A percentile compares a stretch with the other conserved stretches of the same genome.
Conservation (phyloP, 2,797 vertebrate genomes). For the Leptatherina wallacei region DNA sequence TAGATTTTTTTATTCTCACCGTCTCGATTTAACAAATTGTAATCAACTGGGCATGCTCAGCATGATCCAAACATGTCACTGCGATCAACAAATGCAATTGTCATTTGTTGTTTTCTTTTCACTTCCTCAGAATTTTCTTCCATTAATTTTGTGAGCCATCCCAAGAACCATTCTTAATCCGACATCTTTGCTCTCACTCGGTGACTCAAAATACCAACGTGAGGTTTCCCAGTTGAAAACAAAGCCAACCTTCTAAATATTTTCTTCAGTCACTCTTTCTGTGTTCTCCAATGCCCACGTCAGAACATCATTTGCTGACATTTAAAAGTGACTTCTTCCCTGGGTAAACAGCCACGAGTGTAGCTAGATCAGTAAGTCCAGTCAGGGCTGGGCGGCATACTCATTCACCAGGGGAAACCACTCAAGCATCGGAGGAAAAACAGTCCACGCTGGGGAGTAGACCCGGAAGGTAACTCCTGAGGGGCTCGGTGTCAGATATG, state of each 20-base stretch:
- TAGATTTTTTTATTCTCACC: neutral
- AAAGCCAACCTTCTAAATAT: conserved; percentile 13
- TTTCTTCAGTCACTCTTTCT: conserved; percentile 26
- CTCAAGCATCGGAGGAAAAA: conserved; percentile 46
- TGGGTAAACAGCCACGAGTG: conserved; percentile 52
- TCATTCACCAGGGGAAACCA: conserved; percentile 42
- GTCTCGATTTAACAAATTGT: neutral
- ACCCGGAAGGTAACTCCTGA: conserved; percentile 42
- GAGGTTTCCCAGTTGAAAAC: conserved; percentile 3
- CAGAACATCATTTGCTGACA: conserved; percentile 64
- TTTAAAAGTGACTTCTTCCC: conserved; percentile 73
- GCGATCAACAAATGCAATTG: neutral
- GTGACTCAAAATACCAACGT: neutral
- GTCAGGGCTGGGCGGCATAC: conserved; percentile 26
- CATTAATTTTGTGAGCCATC: neutral
- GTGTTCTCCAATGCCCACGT: conserved; percentile 48
- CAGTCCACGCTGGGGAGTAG: conserved; percentile 31
- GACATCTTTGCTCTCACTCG: neutral
- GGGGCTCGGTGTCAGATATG: conserved; percentile 63
- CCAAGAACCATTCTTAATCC: neutral
- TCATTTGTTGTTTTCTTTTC: neutral
- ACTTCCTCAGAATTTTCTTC: neutral
- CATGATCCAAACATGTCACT: neutral
- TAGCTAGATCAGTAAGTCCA: conserved; percentile 40
- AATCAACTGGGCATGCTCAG: neutral